Conservation (phyloP, 2,888 invertebrate species). For the Carabus problematicus region DNA sequence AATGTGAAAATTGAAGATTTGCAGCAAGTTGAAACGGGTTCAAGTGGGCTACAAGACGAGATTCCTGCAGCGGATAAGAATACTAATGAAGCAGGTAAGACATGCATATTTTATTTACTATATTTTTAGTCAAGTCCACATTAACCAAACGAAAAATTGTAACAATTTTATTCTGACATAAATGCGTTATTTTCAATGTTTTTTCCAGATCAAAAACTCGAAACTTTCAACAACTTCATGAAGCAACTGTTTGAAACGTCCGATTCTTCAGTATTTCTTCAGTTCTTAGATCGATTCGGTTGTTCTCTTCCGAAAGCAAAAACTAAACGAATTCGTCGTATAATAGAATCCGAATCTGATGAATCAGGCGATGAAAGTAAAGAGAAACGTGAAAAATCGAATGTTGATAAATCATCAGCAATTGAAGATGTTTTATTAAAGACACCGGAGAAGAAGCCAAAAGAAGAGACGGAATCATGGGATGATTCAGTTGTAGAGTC, state of each 20-base stretch:
- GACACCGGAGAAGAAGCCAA: constrained; percentile 37
- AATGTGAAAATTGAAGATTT: constrained; percentile 55
- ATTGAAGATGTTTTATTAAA: constrained; percentile 25
- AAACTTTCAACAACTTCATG: constrained; percentile 52
- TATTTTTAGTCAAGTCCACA: not conserved
- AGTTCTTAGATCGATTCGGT: constrained; percentile 59
- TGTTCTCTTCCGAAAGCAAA: constrained; percentile 61
- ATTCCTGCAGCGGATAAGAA: constrained; percentile 44
- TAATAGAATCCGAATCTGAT: constrained; percentile 65
- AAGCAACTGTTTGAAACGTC: constrained; percentile 52
- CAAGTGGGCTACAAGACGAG: constrained; percentile 46
- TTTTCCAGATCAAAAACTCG: constrained; percentile 50
- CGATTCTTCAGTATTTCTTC: constrained; percentile 52
- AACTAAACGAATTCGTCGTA: constrained; percentile 65
- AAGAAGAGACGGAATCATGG: constrained; percentile 33
- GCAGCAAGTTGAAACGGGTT: constrained; percentile 52
- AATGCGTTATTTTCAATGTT: too few relatives aligned
- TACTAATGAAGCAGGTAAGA: constrained; percentile 46
- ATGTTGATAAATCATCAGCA: constrained; percentile 9
- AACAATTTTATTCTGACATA: too few relatives aligned
- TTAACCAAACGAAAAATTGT: too few relatives aligned
- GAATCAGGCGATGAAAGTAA: constrained; percentile 52
- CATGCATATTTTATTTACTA: not conserved
- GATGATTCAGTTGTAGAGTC: constrained; percentile 38
- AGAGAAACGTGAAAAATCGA: constrained; percentile 32